Percentiles rank a stretch among this genome's conserved stretches.
Conservation (phyloP, 2,888 invertebrate species). For the Yponomeuta plumbellus region DNA sequence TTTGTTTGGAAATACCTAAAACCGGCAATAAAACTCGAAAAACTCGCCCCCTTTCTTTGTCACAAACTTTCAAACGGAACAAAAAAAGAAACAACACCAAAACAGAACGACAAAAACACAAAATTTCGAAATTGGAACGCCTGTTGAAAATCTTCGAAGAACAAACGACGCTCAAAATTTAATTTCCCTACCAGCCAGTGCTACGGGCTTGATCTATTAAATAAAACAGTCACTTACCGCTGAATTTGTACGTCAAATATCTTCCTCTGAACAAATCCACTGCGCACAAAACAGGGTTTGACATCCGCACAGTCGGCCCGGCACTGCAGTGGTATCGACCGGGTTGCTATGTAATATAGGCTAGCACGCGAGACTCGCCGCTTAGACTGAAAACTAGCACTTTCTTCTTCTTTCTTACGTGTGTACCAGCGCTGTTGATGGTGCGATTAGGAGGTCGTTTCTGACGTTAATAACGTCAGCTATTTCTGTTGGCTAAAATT, state of each 20-base stretch:
- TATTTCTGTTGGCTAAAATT: too few relatives aligned
- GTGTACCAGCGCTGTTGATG: neutral
- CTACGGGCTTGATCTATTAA: neutral
- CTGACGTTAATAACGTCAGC: too few relatives aligned
- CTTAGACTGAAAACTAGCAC: conserved; percentile 15
- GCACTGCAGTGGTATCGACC: conserved; percentile 69
- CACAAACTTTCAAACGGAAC: neutral
- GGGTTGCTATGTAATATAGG: conserved; percentile 46
- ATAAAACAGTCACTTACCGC: neutral
- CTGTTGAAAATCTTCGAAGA: neutral
- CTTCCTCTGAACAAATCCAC: neutral
- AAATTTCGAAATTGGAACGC: neutral
- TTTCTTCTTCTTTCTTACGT: conserved; percentile 4
- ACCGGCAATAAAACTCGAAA: neutral
- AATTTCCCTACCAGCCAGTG: neutral
- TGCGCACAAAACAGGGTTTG: neutral
- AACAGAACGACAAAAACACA: neutral
- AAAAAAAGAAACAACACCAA: neutral
- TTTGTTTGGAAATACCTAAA: too few relatives aligned
- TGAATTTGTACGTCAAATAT: neutral
- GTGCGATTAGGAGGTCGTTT: too few relatives aligned
- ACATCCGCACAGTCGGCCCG: conserved; percentile 32
- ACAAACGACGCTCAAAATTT: neutral
- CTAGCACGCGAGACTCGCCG: conserved; percentile 53
- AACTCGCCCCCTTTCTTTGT: neutral